Evolutionary conservation across 2,113 vertebrate genomes (phyloP).

Genomic region (Peromyscus polionotus): DNA sequence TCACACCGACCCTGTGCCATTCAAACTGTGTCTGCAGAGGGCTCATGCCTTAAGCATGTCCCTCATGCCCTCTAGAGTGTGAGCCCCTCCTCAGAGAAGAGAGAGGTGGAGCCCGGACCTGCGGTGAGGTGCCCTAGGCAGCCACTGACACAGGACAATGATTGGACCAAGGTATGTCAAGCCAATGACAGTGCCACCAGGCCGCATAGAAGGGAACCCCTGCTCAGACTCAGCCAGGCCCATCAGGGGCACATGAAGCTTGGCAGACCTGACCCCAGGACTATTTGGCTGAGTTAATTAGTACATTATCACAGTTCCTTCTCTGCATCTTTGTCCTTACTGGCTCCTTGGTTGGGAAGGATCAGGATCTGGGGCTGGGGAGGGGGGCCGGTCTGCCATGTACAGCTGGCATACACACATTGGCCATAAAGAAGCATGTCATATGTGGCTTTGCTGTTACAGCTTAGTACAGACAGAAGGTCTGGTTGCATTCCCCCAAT

Average conservation of each 20-base stretch:
- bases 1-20: no score
- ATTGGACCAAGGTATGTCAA: neutral
- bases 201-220: neutral
- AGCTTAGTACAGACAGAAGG: conserved; percentile 83
- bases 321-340: neutral
- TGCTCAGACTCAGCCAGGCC: neutral
- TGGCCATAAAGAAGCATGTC: neutral
- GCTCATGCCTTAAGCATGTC: no score
- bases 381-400: no score
- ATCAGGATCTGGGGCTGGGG: no score
- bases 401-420: neutral
- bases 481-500: conserved; percentile 79
- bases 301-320: neutral
- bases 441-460: neutral
- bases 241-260: neutral
- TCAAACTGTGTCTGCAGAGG: no score
- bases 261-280: neutral
- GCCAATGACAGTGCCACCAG: rapidly evolving
- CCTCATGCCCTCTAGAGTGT: neutral
- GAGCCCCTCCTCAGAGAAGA: neutral
- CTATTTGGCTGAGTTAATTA: neutral
- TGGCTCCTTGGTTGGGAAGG: neutral
- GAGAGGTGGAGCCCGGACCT: neutral
- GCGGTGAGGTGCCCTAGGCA: neutral
- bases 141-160: neutral